Percentiles rank a stretch among this genome's conserved stretches.
Conservation (phyloP, 2,888 invertebrate genomes). For the Drosophila mercatorum region DNA sequence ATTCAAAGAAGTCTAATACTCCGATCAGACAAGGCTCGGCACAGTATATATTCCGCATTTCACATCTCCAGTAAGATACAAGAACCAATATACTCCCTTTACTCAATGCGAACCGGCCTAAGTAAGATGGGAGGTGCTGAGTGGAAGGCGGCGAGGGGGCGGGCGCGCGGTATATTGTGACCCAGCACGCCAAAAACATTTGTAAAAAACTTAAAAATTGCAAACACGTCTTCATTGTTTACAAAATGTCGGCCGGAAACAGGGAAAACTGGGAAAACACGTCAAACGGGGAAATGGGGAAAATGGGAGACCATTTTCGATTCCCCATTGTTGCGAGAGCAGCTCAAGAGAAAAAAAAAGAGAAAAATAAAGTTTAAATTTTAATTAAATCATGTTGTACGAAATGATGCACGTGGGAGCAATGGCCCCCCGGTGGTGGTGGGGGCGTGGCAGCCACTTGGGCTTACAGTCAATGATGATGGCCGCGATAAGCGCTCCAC, state of each 20-base stretch:
- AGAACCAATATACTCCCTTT: background rate
- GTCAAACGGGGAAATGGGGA: background rate
- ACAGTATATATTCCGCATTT: too few relatives aligned
- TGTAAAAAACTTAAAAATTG: slow-evolving; percentile 77
- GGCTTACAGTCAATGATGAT: slow-evolving; percentile 70
- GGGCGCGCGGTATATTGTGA: slow-evolving; percentile 20
- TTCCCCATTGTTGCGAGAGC: slow-evolving; percentile 61
- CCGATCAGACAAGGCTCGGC: too few relatives aligned
- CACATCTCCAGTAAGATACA: too few relatives aligned
- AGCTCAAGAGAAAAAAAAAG: slow-evolving; percentile 8
- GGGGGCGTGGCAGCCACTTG: slow-evolving; percentile 43
- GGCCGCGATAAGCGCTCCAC: slow-evolving; percentile 72
- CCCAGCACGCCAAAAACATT: slow-evolving; percentile 58
- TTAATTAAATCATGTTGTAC: slow-evolving; percentile 79
- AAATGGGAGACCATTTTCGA: slow-evolving; percentile 45
- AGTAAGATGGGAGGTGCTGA: background rate
- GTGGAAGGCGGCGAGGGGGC: slow-evolving; percentile 1
- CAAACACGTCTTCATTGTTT: slow-evolving; percentile 80
- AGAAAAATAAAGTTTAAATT: slow-evolving; percentile 70
- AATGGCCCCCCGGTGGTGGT: slow-evolving; percentile 12
- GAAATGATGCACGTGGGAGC: slow-evolving; percentile 78
- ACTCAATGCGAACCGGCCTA: background rate
- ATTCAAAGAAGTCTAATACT: too few relatives aligned
- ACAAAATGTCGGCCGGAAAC: slow-evolving; percentile 76
- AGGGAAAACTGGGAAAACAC: slow-evolving; percentile 14